These are phyloP conservation scores for Echiichthys vipera DNA, from an alignment of 2,797 vertebrate species.

Conservation along the genomic window DNA sequence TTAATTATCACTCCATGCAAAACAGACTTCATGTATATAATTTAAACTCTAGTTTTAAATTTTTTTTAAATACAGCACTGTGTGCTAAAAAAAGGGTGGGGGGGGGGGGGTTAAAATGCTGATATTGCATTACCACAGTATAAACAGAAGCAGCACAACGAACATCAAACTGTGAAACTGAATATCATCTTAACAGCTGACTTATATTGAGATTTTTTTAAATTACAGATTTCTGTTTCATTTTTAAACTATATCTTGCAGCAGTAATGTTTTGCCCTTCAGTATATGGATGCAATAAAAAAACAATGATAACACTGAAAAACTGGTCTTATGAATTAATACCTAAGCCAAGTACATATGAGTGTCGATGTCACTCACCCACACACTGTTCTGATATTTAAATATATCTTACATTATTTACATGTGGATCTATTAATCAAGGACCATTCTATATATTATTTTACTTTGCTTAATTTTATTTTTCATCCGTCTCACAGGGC, in stretches of 20 bases:
- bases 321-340: background rate
- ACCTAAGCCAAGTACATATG: constrained; percentile 7
- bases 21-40: constrained; percentile 1
- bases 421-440: background rate
- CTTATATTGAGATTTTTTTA: background rate
- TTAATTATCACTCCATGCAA: background rate
- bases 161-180: background rate
- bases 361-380: constrained; percentile 1
- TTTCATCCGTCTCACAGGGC: background rate
- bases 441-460: background rate
- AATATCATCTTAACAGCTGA: constrained; percentile 11
- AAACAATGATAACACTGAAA: too few species aligned
- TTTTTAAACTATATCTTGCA: background rate
- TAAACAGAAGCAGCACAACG: constrained; percentile 3
- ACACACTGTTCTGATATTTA: background rate
- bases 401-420: background rate
- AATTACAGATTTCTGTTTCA: background rate
- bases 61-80: background rate
- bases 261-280: constrained; percentile 11
- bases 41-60: constrained; percentile 19
- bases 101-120: constrained; percentile 7
- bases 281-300: constrained; percentile 23
- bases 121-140: background rate
- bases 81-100: too few species aligned
- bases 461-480: background rate